Conservation (phyloP, 2,888 invertebrate genomes). For the Aspidiotus rigidus region DNA sequence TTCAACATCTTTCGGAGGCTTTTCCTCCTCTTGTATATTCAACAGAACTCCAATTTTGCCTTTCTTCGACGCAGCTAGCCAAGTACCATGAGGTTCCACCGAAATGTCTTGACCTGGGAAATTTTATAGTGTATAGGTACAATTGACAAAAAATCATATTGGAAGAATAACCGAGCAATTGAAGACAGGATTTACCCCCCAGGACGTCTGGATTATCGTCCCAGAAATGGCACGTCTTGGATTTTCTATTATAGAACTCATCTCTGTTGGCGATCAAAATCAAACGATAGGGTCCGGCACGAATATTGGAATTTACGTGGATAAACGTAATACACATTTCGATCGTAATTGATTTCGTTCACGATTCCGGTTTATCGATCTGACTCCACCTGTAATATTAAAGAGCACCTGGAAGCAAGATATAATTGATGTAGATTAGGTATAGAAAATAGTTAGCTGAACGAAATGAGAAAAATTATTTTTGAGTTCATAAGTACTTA, state of each 20-base stretch:
- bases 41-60: conserved; percentile 1
- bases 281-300: not conserved
- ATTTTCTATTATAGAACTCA: not conserved
- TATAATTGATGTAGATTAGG: too few relatives aligned
- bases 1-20: not conserved
- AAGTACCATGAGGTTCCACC: not conserved
- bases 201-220: not conserved
- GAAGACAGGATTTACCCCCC: not conserved
- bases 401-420: too few relatives aligned
- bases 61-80: not conserved
- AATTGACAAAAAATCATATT: too few relatives aligned
- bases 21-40: not conserved
- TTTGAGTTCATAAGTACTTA: too few relatives aligned
- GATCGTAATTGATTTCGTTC: not conserved
- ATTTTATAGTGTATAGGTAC: not conserved
- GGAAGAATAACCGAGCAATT: too few relatives aligned
- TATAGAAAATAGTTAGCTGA: too few relatives aligned
- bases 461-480: too few relatives aligned
- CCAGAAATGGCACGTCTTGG: not conserved
- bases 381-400: too few relatives aligned
- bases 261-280: conserved; percentile 6
- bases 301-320: not conserved
- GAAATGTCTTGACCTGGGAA: not conserved
- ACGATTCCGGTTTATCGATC: too few relatives aligned
- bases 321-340: conserved; percentile 5